Base-by-base conservation (phyloP, 1,140 invertebrate genomes). In the Hyphantria cunea region DNA sequence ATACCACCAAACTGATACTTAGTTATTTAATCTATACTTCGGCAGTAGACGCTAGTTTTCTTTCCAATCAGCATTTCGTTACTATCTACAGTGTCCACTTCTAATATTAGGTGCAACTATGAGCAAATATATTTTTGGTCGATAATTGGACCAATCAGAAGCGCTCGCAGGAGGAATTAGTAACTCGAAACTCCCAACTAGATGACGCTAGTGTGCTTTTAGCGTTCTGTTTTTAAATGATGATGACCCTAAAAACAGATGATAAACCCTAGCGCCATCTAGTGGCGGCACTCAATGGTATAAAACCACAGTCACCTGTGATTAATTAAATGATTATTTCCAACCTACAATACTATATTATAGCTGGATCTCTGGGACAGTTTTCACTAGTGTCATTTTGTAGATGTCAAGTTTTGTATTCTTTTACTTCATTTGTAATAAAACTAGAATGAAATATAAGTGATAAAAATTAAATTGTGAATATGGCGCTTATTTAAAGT, bases 101-200 rank as follows among this genome's bases (percentile, higher is more conserved):
- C 79, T 84, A 84, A 73, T 52, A 68, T 68, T 66, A 73, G 70
- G 84, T 89, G 86, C 84, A 76, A 72, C 84, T 87, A 87, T 86
- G 86, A 89, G 85, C 82, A 86, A 84, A 78, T 78, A 10, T 67
- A 25, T 76, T 64, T 41, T 80, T 79, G 76, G 82, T 82, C 81
- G 70, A 72, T 70, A 69, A 42, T 78, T 82, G 79, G 84, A 85
- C 82, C 80, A 73, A 74, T 65, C 59, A 59, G 34, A 68, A 66
- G 58, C 58, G 53, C 37, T 52, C 54, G 68, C 62, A 51, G 60
- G 51, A 64, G 45, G 33, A 64, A 62, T 37, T 60, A 60, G 56
- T 60, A 58, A 60, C 56, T 60, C 56, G 56, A 51, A 60, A 60
- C 39, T 14, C 56, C n/a, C 47, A 31, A 42, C 47, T 60, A 60